Base-by-base conservation (phyloP, 1,140 invertebrate genomes). In the Drosophila lacteicornis region DNA sequence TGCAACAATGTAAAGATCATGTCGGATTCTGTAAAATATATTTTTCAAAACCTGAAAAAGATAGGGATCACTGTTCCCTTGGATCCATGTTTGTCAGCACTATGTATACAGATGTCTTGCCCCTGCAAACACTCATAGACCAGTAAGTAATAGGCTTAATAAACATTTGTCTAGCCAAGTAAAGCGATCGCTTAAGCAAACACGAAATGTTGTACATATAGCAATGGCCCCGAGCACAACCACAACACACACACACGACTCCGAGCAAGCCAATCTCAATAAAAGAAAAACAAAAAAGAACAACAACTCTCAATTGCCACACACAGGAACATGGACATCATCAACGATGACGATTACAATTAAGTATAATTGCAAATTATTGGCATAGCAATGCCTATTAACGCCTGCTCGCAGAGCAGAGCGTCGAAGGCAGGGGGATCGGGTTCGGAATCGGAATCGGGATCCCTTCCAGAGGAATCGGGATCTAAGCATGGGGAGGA, bases 331-430 rank as follows among this genome's bases (percentile, higher is more conserved):
- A 76, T 68, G 61, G 45, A 57, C 61, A 71, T 49, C 68, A 71
- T 53, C 60, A 66, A 67, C 78, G 57, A 71, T 85, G 60, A 80
- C 80, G 70, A 87, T 84, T 75, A 80, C 84, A 83, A 87, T 87
- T 87, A 87, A 88, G 69, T 88, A 78, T 87, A 87, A 87, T 87
- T 88, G 84, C 84, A 80, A 88, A 88, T 87, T 87, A 90, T 87
- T 88, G 80, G 81, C 84, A 87, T 87, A 71, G 78, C 84, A 87
- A 82, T 82, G 80, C 84, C 80, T 88, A 90, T 87, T 87, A 84
- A 84, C 84, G 84, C 84, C 84, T 87, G 80, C 84, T 86, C 71
- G 56, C 38, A 40, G 11, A 33, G 36, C 49, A 49, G 43, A 53
- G 27, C 12, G 70, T n/a, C 50, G 11, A 19, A 33, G 43, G 19